phyloP scores from a whole-genome alignment of 2,888 invertebrate species.

The Drosophila recens region DNA sequence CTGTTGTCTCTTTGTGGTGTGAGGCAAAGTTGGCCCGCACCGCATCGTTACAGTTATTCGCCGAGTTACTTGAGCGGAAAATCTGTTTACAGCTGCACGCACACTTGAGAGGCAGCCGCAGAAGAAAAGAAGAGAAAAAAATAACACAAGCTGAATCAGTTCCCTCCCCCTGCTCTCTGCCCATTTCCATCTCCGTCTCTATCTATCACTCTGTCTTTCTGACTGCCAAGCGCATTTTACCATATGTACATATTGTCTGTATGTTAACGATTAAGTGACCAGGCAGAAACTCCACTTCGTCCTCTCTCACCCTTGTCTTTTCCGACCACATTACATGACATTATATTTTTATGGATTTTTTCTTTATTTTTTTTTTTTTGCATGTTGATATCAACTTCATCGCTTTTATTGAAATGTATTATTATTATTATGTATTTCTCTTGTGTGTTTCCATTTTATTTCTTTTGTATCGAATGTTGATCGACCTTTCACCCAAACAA shows the following conservation, averaged over 20 bases:
- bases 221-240: constrained; percentile 32
- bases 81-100: constrained; percentile 82
- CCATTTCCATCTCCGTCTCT: neutral
- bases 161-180: neutral
- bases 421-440: constrained; percentile 5
- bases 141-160: constrained; percentile 31
- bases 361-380: constrained; percentile 40
- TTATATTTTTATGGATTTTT: constrained; percentile 70
- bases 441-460: neutral
- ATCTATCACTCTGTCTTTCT: constrained; percentile 8
- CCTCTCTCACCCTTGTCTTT: constrained; percentile 14
- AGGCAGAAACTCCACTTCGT: constrained; percentile 46
- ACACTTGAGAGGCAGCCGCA: constrained; percentile 65
- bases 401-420: constrained; percentile 63
- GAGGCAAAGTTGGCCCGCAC: constrained; percentile 20
- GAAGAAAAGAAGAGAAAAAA: constrained; percentile 28
- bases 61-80: constrained; percentile 78
- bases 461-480: constrained; percentile 16
- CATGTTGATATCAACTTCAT: constrained; percentile 65
- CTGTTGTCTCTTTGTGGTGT: neutral
- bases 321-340: constrained; percentile 67
- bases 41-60: constrained; percentile 77
- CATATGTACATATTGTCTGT: constrained; percentile 26
- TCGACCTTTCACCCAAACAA: constrained; percentile 25
- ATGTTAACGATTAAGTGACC: constrained; percentile 55